Percentiles rank a stretch among this genome's conserved stretches.
Conservation (phyloP, 2,888 invertebrate species). For the Drosophila neutralis region DNA sequence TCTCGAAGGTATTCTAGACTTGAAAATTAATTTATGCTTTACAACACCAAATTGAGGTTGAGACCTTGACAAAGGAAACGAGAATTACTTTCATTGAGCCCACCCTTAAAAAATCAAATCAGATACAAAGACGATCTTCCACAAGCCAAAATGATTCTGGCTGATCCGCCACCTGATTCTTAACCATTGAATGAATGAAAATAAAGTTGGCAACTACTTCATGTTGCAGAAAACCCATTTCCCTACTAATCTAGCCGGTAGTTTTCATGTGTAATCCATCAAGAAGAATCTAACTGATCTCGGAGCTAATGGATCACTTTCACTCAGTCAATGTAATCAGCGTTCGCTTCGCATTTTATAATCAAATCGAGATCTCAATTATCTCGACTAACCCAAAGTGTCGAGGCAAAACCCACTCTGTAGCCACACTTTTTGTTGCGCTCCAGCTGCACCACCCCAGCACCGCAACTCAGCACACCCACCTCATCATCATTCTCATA, state of each 20-base stretch:
- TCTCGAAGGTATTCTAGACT: background rate
- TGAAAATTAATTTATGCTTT: background rate
- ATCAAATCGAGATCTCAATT: constrained; percentile 26
- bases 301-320: background rate
- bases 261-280: background rate
- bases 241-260: background rate
- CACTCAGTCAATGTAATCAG: background rate
- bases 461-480: constrained; percentile 1
- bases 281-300: background rate
- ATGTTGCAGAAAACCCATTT: background rate
- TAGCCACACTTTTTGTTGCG: background rate
- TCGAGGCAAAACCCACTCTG: background rate
- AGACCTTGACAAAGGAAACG: background rate
- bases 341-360: background rate
- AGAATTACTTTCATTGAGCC: background rate
- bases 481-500: constrained; percentile 59
- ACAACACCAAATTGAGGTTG: background rate
- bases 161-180: background rate
- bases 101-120: background rate
- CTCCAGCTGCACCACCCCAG: background rate
- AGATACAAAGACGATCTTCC: background rate
- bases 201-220: background rate
- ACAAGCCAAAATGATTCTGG: background rate
- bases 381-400: constrained; percentile 13
- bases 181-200: background rate